Base-by-base conservation (phyloP, 2,888 invertebrate genomes). In the Zaprionus bogoriensis region DNA sequence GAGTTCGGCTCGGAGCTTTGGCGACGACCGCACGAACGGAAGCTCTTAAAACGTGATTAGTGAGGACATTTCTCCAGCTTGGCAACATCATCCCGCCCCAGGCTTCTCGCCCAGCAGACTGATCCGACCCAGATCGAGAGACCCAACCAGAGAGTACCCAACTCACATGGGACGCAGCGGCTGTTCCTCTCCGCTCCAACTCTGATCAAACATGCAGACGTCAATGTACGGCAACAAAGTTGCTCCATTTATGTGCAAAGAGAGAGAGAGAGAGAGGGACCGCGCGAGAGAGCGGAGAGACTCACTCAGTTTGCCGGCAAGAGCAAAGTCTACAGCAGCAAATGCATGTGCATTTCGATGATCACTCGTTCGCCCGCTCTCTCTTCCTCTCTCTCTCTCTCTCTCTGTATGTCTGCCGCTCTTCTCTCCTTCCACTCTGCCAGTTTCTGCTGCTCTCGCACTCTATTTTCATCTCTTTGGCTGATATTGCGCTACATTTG, bases 221-320 rank as follows among this genome's bases (percentile, higher is more conserved):
- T 86, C 79, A 80, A 80, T 66, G 80, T 54, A 86, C 80, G 65
- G 74, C 74, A 80, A 86, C 84, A 77, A 77, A 65, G 81, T 80
- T 80, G 84, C 61, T 65, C 62, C 60, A 68, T 62, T 68, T 67
- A 57, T 50, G 36, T 28, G 41, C 22, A 51, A 30, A 27, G 54
- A 61, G 38, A 54, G 47, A 30, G 10, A 9, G 14, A 10, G 22
- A 32, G 46, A 55, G 36, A 41, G 44, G 10, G 4, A n/a, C 14
- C 12, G 12, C 14, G 20, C 23, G 23, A 25, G n/a, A 59, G 66
- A 44, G 44, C 19, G 25, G 42, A 58, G 54, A n/a, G 20, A 12
- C 9, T 17, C 20, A 22, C n/a, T n/a, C 22, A 22, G 17, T 2
- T 7, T 32, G 52, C 30, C 48, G 41, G 41, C 45, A 28, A 42